phyloP scores from a whole-genome alignment of 2,113 vertebrate genomes.

The Notarius quadriscutis region DNA sequence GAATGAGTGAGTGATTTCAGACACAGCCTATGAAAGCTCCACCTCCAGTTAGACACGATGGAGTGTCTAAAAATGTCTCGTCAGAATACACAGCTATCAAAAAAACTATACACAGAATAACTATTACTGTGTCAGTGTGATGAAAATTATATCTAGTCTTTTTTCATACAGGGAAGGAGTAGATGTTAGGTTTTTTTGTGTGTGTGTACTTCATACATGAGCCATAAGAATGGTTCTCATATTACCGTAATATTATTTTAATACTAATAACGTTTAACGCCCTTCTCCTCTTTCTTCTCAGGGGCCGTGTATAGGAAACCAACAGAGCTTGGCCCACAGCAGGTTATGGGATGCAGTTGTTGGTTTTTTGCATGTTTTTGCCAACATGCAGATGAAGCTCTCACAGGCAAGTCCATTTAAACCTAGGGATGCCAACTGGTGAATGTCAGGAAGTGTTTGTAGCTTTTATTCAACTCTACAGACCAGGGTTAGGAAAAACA shows the following conservation, averaged over 20 bases:
- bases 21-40: too few species aligned
- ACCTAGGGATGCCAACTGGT: not conserved
- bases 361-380: conserved; percentile 96
- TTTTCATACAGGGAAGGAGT: not conserved
- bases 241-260: conserved; percentile 8
- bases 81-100: not conserved
- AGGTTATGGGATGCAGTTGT: conserved; percentile 96
- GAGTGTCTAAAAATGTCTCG: not conserved
- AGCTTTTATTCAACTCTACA: not conserved
- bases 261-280: not conserved
- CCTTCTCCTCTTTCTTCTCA: conserved; percentile 53
- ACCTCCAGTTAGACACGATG: not conserved
- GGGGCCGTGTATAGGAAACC: conserved; percentile 95
- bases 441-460: not conserved
- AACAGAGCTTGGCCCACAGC: conserved; percentile 96
- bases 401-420: conserved; percentile 82
- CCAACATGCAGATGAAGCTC: conserved; percentile 99
- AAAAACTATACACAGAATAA: not conserved
- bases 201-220: not conserved
- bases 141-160: not conserved
- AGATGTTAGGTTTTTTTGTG: not conserved
- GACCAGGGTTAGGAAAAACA: not conserved
- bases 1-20: too few species aligned
- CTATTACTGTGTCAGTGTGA: not conserved
- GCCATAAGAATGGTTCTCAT: not conserved